These are phyloP conservation scores for Leptobrachium ailaonicum DNA, from an alignment of 2,113 vertebrate species.

Conservation along the genomic window DNA sequence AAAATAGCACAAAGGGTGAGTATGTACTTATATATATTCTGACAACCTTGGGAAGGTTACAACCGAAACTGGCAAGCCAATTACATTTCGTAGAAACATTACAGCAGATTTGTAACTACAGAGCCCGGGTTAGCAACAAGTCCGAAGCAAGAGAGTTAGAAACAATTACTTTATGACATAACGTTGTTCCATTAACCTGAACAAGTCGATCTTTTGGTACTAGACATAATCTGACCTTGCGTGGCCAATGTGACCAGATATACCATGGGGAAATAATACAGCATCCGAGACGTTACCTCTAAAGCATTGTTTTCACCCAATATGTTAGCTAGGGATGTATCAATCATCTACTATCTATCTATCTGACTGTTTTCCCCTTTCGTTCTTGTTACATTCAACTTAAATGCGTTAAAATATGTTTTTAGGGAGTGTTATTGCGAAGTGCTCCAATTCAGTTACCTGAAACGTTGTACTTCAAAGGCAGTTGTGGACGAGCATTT, in stretches of 20 bases:
- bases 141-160: slow-evolving; percentile 4
- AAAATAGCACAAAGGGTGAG: slow-evolving; percentile 34
- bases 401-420: no score
- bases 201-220: not conserved
- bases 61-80: slow-evolving; percentile 28
- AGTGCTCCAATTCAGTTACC: no score
- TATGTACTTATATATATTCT: slow-evolving; percentile 43
- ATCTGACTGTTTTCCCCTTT: no score
- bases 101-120: slow-evolving; percentile 27
- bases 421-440: no score
- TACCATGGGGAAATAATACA: no score
- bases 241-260: not conserved
- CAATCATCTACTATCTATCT: no score
- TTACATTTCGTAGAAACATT: slow-evolving; percentile 35
- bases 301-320: no score
- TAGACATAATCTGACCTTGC: slow-evolving; percentile 12
- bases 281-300: no score
- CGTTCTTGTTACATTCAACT: no score
- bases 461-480: no score
- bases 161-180: slow-evolving; percentile 20
- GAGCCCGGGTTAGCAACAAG: slow-evolving; percentile 18
- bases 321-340: no score
- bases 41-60: slow-evolving; percentile 38
- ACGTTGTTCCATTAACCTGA: slow-evolving; percentile 30
- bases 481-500: no score